These are phyloP conservation scores for Tanytarsus gracilentus DNA, from an alignment of 2,888 invertebrate genomes.

Conservation along the genomic window DNA sequence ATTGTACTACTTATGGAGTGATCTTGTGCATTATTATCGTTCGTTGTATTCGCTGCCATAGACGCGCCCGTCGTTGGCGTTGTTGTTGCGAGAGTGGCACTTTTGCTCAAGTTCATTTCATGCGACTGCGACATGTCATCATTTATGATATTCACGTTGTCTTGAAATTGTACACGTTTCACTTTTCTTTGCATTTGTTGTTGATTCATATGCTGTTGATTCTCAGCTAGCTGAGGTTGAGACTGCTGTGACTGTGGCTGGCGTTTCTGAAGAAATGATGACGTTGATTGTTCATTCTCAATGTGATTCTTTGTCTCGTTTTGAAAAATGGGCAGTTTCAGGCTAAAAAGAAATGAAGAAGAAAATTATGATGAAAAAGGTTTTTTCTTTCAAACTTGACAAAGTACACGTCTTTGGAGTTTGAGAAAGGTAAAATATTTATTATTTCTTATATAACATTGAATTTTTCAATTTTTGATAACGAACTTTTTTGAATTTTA, in stretches of 20 bases:
- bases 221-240: slow-evolving; percentile 19
- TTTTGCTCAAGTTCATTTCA: slow-evolving; percentile 34
- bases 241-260: slow-evolving; percentile 11
- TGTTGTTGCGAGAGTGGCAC: too few species aligned
- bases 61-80: background rate
- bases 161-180: slow-evolving; percentile 42
- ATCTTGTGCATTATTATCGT: slow-evolving; percentile 36
- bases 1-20: slow-evolving; percentile 33
- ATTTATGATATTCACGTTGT: slow-evolving; percentile 35
- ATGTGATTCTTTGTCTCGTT: slow-evolving; percentile 17
- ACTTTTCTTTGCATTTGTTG: slow-evolving; percentile 34
- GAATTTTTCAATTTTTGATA: too few species aligned
- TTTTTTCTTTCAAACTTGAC: too few species aligned
- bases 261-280: slow-evolving; percentile 4
- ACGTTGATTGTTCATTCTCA: slow-evolving; percentile 21
- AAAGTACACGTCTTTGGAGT: too few species aligned
- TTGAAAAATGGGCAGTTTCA: slow-evolving; percentile 20
- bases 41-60: slow-evolving; percentile 34
- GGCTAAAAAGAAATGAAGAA: slow-evolving; percentile 6
- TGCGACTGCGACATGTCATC: slow-evolving; percentile 16
- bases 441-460: too few species aligned
- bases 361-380: too few species aligned
- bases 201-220: slow-evolving; percentile 3
- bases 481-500: too few species aligned
- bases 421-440: too few species aligned